phyloP scores from a whole-genome alignment of 2,797 vertebrate species.

The Liasis olivaceus region DNA sequence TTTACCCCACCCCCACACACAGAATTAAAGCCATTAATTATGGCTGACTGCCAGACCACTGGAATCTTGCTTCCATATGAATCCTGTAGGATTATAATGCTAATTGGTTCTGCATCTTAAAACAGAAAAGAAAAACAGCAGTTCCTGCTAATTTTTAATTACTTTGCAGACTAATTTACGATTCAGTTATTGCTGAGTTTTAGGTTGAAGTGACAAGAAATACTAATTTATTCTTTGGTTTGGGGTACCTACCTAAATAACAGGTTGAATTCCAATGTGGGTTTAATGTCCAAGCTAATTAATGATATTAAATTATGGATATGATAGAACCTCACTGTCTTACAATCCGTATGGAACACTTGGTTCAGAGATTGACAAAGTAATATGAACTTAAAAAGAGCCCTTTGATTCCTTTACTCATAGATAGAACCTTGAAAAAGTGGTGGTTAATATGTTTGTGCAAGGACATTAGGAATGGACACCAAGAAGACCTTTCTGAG shows the following conservation, averaged over 20 bases:
- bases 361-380: background rate
- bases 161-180: constrained; percentile 9
- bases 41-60: constrained; percentile 22
- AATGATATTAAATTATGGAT: accelerated
- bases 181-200: background rate
- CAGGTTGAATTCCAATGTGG: background rate
- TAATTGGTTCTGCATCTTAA: constrained; percentile 41
- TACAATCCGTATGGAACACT: background rate
- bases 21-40: background rate
- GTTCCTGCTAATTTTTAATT: constrained; percentile 36
- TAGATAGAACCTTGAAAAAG: background rate
- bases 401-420: background rate
- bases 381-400: accelerated
- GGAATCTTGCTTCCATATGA: constrained; percentile 22
- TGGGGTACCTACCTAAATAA: background rate
- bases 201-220: constrained; percentile 9
- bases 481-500: background rate
- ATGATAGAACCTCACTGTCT: accelerated
- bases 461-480: background rate
- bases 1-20: constrained; percentile 7
- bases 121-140: constrained; percentile 15
- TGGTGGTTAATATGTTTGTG: background rate
- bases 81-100: constrained; percentile 40
- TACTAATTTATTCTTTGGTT: background rate
- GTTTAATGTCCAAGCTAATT: background rate